Conservation (phyloP, 2,888 invertebrate species). For the Hedya salicella region DNA sequence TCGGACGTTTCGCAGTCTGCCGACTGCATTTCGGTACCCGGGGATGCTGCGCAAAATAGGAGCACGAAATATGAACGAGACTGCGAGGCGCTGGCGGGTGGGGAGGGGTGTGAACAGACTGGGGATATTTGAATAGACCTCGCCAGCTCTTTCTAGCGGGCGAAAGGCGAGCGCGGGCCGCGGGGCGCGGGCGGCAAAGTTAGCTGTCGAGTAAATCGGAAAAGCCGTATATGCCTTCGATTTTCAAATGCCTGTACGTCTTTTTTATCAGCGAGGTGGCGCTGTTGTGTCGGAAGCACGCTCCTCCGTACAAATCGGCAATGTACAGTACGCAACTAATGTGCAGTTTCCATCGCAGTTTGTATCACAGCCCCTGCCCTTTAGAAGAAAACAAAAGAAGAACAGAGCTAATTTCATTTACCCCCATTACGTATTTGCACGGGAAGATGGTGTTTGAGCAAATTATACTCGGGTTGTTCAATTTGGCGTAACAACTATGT, state of each 20-base stretch:
- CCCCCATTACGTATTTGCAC: slow-evolving; percentile 76
- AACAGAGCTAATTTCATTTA: slow-evolving; percentile 78
- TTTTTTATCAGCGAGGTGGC: slow-evolving; percentile 50
- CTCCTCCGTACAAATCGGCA: slow-evolving; percentile 75
- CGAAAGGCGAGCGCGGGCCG: slow-evolving; percentile 56
- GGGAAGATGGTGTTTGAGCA: slow-evolving; percentile 65
- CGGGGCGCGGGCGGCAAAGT: slow-evolving; percentile 50
- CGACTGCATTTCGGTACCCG: slow-evolving; percentile 80
- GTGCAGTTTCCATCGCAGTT: slow-evolving; percentile 77
- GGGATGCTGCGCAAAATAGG: slow-evolving; percentile 86
- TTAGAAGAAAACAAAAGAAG: slow-evolving; percentile 72
- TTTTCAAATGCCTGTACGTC: slow-evolving; percentile 11
- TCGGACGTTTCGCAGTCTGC: slow-evolving; percentile 78
- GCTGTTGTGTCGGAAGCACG: slow-evolving; percentile 83
- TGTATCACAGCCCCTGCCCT: slow-evolving; percentile 65
- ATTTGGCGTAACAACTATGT: slow-evolving; percentile 47
- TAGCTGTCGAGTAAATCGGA: neutral
- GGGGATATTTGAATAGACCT: slow-evolving; percentile 83
- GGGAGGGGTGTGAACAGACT: slow-evolving; percentile 81
- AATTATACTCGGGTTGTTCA: slow-evolving; percentile 52
- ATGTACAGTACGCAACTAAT: slow-evolving; percentile 77
- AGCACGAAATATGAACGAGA: slow-evolving; percentile 85
- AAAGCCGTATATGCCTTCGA: slow-evolving; percentile 17
- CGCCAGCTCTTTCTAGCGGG: slow-evolving; percentile 73
- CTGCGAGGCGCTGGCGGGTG: slow-evolving; percentile 83